A percentile compares a stretch with the other conserved stretches of the same genome.
These are phyloP conservation scores for Brenthis daphne DNA, from an alignment of 2,888 invertebrate genomes.

Conservation along the genomic window DNA sequence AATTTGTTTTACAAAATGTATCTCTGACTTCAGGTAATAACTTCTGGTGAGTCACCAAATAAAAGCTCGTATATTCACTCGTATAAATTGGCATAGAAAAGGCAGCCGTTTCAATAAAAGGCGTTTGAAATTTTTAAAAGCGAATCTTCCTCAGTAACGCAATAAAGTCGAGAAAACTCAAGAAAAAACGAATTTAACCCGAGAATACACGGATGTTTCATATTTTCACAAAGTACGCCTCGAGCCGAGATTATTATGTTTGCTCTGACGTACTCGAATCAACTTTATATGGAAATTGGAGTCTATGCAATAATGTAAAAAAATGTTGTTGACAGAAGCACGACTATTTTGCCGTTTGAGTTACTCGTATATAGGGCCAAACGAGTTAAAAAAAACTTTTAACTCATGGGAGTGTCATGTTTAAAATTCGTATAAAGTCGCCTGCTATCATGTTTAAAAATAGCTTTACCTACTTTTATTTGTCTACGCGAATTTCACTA, in stretches of 20 bases:
- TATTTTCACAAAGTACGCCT: conserved; percentile 44
- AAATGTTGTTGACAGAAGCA: conserved; percentile 31
- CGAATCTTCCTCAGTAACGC: conserved; percentile 51
- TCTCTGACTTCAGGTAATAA: too few relatives aligned
- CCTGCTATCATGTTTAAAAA: too few relatives aligned
- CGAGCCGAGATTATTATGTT: conserved; percentile 45
- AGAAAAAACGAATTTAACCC: conserved; percentile 49
- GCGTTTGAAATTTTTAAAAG: conserved; percentile 52
- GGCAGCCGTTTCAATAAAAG: conserved; percentile 38
- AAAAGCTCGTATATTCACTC: not conserved
- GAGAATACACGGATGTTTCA: conserved; percentile 46
- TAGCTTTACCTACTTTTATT: too few relatives aligned
- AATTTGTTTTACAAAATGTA: too few relatives aligned
- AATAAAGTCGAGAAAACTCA: conserved; percentile 55
- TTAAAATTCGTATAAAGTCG: too few relatives aligned
- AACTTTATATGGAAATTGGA: conserved; percentile 39
- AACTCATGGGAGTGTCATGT: not conserved
- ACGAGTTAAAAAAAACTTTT: not conserved
- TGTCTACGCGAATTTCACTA: too few relatives aligned
- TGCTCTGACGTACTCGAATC: conserved; percentile 38
- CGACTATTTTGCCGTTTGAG: conserved; percentile 1
- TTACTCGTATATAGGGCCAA: not conserved
- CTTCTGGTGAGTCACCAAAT: not conserved
- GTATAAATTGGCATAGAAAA: conserved; percentile 2
- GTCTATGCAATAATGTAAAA: conserved; percentile 34